Evolutionary conservation across 2,888 invertebrate species (phyloP), one percentile per base, ranked within the genome.

Genomic region (Horisme vitalbata): DNA sequence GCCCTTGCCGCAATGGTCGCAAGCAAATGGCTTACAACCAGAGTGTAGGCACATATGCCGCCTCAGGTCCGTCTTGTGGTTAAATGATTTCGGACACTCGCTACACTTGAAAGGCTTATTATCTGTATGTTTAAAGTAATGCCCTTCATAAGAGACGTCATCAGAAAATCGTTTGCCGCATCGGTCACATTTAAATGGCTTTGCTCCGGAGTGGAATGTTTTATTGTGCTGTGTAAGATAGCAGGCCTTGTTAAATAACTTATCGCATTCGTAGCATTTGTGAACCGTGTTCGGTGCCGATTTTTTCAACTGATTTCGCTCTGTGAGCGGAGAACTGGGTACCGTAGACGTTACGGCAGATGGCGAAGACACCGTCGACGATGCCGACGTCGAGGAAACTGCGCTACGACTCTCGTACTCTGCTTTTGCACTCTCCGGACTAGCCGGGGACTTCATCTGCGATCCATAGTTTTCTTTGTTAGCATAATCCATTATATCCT

Each of bases 181-280:
- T 61, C 94, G 92, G 65, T 92, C 91, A 74, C 97, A 97, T 77
- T 96, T 96, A 78, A 92, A 96, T 9, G 96, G 96, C 75, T 95
- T 95, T 68, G 94, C 95, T 52, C 96, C 96, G 55, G 93, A 93
- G 79, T 97, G 97, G 82, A 96, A 96, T 59, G 95, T 95, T 79
- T 96, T 96, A 82, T 96, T 96, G 82, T 97, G 97, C 77, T 97
- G 97, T 37, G 96, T 97, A 44, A 97, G 89, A 75, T 97, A 97
- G 78, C 97, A 97, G 35, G 94, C 93, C 68, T 95, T 95, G 77
- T 95, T 95, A 84, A 97, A 97, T 27, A 93, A 84, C 79, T 96
- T 96, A 76, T 95, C 93, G 83, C 97, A 97, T 70, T 94, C 94
- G 68, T 93, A 91, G 80, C 96, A 97, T 80, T 94, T 94, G 76